These are phyloP conservation scores for Hololepta plana DNA, from an alignment of 2,888 invertebrate species.

Conservation along the genomic window DNA sequence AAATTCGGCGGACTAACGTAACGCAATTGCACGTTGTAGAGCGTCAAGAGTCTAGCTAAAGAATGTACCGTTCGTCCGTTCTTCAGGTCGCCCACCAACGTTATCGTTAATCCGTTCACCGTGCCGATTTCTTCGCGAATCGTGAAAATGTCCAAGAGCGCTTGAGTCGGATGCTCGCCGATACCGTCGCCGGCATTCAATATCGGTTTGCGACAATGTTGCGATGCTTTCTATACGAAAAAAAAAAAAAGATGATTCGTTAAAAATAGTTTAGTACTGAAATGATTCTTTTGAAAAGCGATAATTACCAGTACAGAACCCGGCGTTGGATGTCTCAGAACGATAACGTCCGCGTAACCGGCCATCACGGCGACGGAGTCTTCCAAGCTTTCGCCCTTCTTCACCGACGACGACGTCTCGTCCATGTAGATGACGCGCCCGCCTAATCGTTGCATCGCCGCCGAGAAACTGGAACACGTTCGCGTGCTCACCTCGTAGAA, in stretches of 20 bases:
- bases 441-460: conserved; percentile 92
- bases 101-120: conserved; percentile 91
- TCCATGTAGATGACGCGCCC: conserved; percentile 85
- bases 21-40: conserved; percentile 83
- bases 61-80: conserved; percentile 98
- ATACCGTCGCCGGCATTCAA: conserved; percentile 97
- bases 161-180: conserved; percentile 96
- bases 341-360: conserved; percentile 86
- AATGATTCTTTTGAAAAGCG: conserved; percentile 1
- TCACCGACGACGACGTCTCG: conserved; percentile 76
- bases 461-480: conserved; percentile 89
- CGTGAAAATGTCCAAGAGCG: conserved; percentile 90
- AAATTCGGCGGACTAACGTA: conserved; percentile 81
- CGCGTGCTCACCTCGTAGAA: conserved; percentile 97
- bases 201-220: conserved; percentile 72
- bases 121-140: conserved; percentile 98
- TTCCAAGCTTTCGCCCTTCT: conserved; percentile 93
- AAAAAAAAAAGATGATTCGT: conserved; percentile 8
- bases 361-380: conserved; percentile 74
- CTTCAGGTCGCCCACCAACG: conserved; percentile 95
- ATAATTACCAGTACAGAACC: conserved; percentile 77
- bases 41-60: conserved; percentile 75
- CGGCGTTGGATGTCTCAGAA: conserved; percentile 82
- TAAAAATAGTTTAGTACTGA: conserved; percentile 4
- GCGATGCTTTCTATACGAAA: conserved; percentile 72